Conservation (phyloP, 2,113 vertebrate genomes). For the Myanophis thanlyinensis region DNA sequence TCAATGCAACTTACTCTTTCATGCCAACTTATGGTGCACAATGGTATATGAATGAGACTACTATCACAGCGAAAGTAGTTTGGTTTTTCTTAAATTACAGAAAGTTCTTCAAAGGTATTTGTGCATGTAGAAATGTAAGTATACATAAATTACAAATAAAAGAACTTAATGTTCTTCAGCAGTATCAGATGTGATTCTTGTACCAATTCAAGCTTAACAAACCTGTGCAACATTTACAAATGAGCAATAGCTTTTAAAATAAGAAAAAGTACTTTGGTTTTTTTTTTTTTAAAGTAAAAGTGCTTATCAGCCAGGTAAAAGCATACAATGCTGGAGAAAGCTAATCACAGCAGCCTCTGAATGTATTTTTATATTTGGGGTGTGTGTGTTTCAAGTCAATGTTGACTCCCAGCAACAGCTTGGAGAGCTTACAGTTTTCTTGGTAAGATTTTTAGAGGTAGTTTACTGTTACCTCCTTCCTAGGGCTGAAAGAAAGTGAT, state of each 20-base stretch:
- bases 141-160: neutral
- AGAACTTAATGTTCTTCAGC: neutral
- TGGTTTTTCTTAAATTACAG: neutral
- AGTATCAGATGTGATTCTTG: neutral
- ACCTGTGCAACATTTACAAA: neutral
- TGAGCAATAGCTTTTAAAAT: neutral
- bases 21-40: neutral
- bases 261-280: neutral
- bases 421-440: neutral
- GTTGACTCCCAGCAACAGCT: neutral
- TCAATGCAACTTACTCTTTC: neutral
- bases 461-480: neutral
- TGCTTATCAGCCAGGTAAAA: neutral
- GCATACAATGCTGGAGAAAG: neutral
- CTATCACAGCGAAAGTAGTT: neutral
- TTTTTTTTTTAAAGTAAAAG: neutral
- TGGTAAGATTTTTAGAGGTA: neutral
- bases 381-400: neutral
- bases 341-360: neutral
- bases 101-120: neutral
- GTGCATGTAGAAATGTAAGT: neutral
- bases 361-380: conserved; percentile 26
- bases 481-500: neutral
- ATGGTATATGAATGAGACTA: neutral
- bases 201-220: neutral